Conservation (phyloP, 2,888 invertebrate genomes). For the Tachina lurida region DNA sequence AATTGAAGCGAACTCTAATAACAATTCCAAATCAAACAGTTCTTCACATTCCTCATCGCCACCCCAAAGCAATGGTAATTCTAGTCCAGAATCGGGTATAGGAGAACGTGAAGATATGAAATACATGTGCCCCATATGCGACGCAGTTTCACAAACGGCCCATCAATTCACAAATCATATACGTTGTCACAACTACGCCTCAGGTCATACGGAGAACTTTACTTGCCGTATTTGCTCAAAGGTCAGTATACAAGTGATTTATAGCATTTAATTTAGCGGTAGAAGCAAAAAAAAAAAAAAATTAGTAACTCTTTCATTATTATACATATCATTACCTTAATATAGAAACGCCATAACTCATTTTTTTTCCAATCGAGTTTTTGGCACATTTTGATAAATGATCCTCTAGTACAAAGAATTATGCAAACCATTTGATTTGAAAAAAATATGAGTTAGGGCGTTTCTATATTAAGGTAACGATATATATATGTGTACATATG, state of each 20-base stretch:
- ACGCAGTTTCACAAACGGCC: conserved; percentile 85
- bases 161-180: conserved; percentile 89
- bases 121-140: conserved; percentile 87
- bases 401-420: too few relatives aligned
- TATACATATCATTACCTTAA: too few relatives aligned
- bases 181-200: conserved; percentile 86
- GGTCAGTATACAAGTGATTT: conserved; percentile 75
- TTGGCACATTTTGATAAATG: too few relatives aligned
- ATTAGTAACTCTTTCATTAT: too few relatives aligned
- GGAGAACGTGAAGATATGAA: conserved; percentile 82
- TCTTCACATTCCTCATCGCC: conserved; percentile 73
- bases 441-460: neutral
- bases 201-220: conserved; percentile 83
- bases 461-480: neutral
- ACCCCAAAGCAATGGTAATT: conserved; percentile 74
- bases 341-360: too few relatives aligned
- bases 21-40: conserved; percentile 64
- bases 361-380: too few relatives aligned
- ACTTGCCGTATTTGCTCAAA: conserved; percentile 83
- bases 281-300: neutral
- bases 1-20: conserved; percentile 61
- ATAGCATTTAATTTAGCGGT: neutral
- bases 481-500: neutral
- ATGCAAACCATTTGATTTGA: too few relatives aligned
- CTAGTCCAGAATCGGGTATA: conserved; percentile 81